Evolutionary conservation across 2,888 invertebrate species (phyloP), one percentile per base, ranked within the genome.

Genomic region (Muschampia staudingeri): DNA sequence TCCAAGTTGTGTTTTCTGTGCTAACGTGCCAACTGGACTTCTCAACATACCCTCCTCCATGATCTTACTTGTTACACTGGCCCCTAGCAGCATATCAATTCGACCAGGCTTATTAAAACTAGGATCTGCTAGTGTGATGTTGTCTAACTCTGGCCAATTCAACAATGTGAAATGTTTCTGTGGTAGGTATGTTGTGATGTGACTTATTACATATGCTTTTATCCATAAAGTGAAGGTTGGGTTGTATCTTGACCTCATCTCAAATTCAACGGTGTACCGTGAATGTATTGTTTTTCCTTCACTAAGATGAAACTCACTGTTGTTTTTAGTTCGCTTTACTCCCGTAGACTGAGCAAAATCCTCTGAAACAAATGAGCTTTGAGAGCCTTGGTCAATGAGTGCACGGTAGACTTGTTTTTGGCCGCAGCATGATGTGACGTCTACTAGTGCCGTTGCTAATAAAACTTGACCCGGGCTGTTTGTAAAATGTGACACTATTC

Each of bases 291-390:
- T 42, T 61, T 61, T 61, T 12, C 61, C 61, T 61, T 61, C 61
- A 61, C 61, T 61, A 61, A 61, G 61, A 61, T 61, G 25, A 61
- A 61, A 61, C 5, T 42, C 65, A 16, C 80, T 77, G 14, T 81
- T 82, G 7, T 77, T 77, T 34, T 78, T 76, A 34, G 8, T 77
- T 34, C 81, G 84, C 42, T 81, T 81, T 7, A 87, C 67, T 37
- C 83, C 83, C 1, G 84, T 61, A n/a, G 70, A 40, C n/a, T 86
- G 85, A 37, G 80, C 84, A 14, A 79, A 73, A 25, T 81, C 76
- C 61, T 89, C 89, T 0, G 87, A 86, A 0, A 90, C 76, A 76
- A 89, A 88, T 0, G 87, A 84, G 3, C 84, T 85, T n/a, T 88
- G 87, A 5, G 87, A 88, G 8, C 87, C 88, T 71, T 86, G 87